Evolutionary conservation across 2,888 invertebrate species (phyloP).

Genomic region (Lacanobia wlatinum): DNA sequence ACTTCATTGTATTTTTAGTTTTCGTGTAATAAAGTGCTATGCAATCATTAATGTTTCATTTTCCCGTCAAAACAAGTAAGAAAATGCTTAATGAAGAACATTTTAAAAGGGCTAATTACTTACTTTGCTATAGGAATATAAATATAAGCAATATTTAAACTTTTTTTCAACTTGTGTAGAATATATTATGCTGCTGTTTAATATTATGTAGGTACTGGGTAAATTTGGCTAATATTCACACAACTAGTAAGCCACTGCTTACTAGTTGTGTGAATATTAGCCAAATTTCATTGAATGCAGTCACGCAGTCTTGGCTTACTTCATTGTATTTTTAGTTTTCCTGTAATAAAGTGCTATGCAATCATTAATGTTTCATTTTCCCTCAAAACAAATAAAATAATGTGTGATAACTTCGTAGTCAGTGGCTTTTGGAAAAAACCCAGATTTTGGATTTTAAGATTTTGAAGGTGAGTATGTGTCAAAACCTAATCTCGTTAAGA

Average conservation of each 20-base stretch:
- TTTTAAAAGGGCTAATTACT: not conserved
- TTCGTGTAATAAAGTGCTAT: conserved; percentile 55
- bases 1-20: conserved; percentile 39
- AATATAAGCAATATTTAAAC: not conserved
- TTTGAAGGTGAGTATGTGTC: no score
- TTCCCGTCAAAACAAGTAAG: not conserved
- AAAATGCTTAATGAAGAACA: no score
- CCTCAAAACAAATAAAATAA: no score
- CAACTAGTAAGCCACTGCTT: no score
- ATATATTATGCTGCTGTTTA: conserved; percentile 4
- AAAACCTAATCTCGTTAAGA: no score
- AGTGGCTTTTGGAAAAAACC: no score
- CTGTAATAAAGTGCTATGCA: conserved; percentile 52
- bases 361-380: conserved; percentile 51
- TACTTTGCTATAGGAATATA: not conserved
- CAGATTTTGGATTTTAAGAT: no score
- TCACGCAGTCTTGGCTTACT: conserved; percentile 34
- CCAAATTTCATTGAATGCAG: not conserved
- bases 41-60: conserved; percentile 53
- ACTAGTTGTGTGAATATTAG: not conserved
- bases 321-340: conserved; percentile 44
- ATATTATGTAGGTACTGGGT: conserved; percentile 1
- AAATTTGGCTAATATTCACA: not conserved
- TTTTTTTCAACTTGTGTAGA: not conserved
- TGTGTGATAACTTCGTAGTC: no score